These are phyloP conservation scores for Sceloporus undulatus DNA, from an alignment of 2,113 vertebrate species.

Conservation along the genomic window DNA sequence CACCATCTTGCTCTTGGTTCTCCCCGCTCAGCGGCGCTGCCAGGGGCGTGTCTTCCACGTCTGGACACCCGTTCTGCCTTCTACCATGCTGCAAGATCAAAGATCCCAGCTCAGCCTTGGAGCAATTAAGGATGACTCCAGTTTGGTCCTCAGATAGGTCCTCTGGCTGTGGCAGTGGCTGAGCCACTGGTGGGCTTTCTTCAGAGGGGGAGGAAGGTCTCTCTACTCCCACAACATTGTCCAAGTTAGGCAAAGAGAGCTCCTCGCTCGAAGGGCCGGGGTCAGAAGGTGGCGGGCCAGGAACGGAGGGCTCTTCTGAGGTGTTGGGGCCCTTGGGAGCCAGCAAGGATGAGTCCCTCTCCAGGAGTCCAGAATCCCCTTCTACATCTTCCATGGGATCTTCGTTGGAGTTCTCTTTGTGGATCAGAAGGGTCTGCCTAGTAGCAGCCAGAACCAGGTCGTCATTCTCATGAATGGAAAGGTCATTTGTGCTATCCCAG, in stretches of 20 bases:
- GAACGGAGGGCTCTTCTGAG: slow-evolving; percentile 54
- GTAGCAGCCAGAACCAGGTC: slow-evolving; percentile 56
- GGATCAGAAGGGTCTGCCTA: slow-evolving; percentile 52
- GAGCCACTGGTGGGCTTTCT: slow-evolving; percentile 45
- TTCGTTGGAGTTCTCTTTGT: slow-evolving; percentile 63
- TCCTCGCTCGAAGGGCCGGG: slow-evolving; percentile 16
- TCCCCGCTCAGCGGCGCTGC: slow-evolving; percentile 57
- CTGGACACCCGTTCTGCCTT: slow-evolving; percentile 56
- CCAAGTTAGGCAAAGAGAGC: slow-evolving; percentile 58
- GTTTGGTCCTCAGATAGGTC: slow-evolving; percentile 49
- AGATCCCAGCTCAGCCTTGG: slow-evolving; percentile 57
- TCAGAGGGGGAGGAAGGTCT: slow-evolving; percentile 35
- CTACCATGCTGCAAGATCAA: slow-evolving; percentile 58
- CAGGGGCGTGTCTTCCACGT: slow-evolving; percentile 65
- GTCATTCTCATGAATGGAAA: slow-evolving; percentile 52
- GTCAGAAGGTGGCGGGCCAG: neutral
- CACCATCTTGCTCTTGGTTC: slow-evolving; percentile 67
- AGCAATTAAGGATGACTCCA: slow-evolving; percentile 54
- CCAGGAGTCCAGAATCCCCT: slow-evolving; percentile 47
- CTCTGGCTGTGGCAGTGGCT: slow-evolving; percentile 54
- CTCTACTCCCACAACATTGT: slow-evolving; percentile 60
- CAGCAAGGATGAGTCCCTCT: slow-evolving; percentile 48
- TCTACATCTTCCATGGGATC: slow-evolving; percentile 55
- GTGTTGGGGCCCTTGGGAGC: slow-evolving; percentile 20
- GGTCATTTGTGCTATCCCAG: slow-evolving; percentile 62